Conservation (phyloP, 2,113 vertebrate species). For the Mastomys coucha region DNA sequence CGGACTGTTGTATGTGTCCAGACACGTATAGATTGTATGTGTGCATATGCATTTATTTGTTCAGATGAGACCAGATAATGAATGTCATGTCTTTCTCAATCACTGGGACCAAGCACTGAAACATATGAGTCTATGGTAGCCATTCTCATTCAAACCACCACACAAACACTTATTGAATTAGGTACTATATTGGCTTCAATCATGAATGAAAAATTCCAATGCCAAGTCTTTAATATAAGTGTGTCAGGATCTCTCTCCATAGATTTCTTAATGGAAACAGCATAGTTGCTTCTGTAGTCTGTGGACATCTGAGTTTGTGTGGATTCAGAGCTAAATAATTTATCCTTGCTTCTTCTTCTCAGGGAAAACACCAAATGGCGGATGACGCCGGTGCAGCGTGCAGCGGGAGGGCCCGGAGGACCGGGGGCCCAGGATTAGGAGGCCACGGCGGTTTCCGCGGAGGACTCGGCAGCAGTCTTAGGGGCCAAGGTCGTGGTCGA, state of each 20-base stretch:
- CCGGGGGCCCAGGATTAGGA: too few relatives aligned
- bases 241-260: neutral
- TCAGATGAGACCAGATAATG: neutral
- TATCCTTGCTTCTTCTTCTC: too few relatives aligned
- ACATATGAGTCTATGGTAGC: neutral
- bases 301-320: neutral
- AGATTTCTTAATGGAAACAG: neutral
- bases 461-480: too few relatives aligned
- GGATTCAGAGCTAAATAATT: neutral
- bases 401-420: too few relatives aligned
- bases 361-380: too few relatives aligned
- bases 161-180: neutral
- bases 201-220: neutral
- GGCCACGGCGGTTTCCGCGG: too few relatives aligned
- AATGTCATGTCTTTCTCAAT: neutral
- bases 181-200: rapidly evolving
- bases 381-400: too few relatives aligned
- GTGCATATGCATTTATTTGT: too few relatives aligned
- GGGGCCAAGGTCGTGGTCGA: too few relatives aligned
- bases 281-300: neutral
- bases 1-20: neutral
- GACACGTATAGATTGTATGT: too few relatives aligned
- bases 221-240: neutral
- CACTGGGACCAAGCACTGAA: neutral
- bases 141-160: neutral